Evolutionary conservation across 2,797 vertebrate genomes (phyloP), one percentile per base, ranked within the genome.

Genomic region (Neosilurus mollespiculum): DNA sequence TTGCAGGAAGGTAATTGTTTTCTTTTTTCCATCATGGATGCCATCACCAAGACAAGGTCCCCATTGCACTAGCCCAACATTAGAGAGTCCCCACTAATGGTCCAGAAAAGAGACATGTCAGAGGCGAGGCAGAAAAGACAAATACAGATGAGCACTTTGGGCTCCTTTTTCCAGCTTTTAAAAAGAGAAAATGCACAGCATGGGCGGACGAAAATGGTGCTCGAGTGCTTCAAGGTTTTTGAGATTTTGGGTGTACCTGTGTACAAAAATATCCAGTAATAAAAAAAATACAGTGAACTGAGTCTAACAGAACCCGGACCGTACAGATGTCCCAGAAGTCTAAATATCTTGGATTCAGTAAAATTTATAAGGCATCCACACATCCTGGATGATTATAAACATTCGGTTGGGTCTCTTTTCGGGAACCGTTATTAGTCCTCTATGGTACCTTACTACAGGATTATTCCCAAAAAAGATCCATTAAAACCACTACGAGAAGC

Each of bases 1-100:
- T 87, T 89, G 81, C 66, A 83, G 86, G 78, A 83, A 88, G 83
- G 87, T 91, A 90, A 91, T 91, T 89, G 90, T 91, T 89, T 87
- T 79, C 85, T 83, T 86, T 86, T 81, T 81, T 65, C 67, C 86
- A 81, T 85, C 86, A 83, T 65, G 61, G 69, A 87, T 89, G 89
- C 86, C 89, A 88, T 90, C 88, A 88, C 86, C 86, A 86, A 84
- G 15, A 66, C 65, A 73, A 84, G 56, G 70, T 87, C 86, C 83
- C 72, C 12, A n/a, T 59, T 58, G 80, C 78, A 64, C 73, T 71
- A 6, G 86, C 59, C 72, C 54, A 78, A 76, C 72, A 76, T 30
- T 81, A 70, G 82, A 80, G 62, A 85, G 82, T 69, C 81, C 51
- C 67, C 75, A 71, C 80, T 84, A 88, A 88, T 87, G 83, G 86